Conservation (phyloP, 2,888 invertebrate species). For the Lepidocyrtoides sp. region DNA sequence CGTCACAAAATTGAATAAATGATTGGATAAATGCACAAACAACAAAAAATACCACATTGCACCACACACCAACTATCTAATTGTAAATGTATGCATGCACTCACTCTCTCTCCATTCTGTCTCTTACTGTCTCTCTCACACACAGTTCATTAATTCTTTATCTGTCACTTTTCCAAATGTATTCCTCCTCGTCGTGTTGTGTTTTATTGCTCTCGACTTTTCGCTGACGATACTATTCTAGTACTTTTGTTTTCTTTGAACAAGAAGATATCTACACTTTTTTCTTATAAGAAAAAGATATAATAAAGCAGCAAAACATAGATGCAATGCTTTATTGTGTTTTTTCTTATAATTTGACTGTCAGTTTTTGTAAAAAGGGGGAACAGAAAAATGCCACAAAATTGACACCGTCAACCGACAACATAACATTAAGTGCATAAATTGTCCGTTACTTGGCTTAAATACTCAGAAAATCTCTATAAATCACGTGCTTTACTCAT, state of each 20-base stretch:
- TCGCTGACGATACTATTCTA: too few relatives aligned
- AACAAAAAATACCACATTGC: not conserved
- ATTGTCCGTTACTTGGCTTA: too few relatives aligned
- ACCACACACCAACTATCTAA: not conserved
- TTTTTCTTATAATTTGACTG: not conserved
- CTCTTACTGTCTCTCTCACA: too few relatives aligned
- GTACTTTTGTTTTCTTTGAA: too few relatives aligned
- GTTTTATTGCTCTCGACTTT: not conserved
- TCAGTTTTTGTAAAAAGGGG: not conserved
- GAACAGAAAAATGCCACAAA: not conserved
- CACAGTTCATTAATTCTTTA: slow-evolving; percentile 29
- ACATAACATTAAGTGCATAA: not conserved
- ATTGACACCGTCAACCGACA: not conserved
- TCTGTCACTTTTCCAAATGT: not conserved
- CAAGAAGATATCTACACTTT: not conserved
- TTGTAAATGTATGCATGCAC: too few relatives aligned
- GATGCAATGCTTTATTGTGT: not conserved
- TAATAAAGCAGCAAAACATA: too few relatives aligned
- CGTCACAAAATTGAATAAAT: not conserved
- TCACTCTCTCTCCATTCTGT: too few relatives aligned
- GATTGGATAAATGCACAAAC: not conserved
- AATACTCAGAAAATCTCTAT: too few relatives aligned
- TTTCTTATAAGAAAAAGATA: too few relatives aligned
- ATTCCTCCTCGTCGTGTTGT: not conserved
- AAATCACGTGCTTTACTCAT: too few relatives aligned